Evolutionary conservation across 2,888 invertebrate species (phyloP).

Genomic region (Sinotaia quadrata): DNA sequence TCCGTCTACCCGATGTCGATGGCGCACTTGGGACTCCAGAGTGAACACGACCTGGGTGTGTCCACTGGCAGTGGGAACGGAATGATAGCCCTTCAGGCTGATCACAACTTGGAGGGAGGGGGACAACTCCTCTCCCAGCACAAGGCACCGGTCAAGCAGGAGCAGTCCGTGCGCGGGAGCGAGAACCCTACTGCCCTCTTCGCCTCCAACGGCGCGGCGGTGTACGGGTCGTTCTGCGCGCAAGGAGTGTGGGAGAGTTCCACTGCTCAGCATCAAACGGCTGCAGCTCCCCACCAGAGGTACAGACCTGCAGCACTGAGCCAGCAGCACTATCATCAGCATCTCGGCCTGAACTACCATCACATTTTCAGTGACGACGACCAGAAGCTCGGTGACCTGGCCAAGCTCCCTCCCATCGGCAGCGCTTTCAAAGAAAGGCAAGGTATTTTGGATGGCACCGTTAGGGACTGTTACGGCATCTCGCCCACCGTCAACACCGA

Average conservation of each 20-base stretch:
- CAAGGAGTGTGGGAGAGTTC: constrained; percentile 34
- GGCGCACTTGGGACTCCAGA: constrained; percentile 5
- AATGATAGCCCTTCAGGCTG: not conserved
- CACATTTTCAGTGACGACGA: constrained; percentile 8
- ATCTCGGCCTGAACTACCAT: constrained; percentile 21
- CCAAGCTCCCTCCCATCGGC: constrained; percentile 17
- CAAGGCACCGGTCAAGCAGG: constrained; percentile 19
- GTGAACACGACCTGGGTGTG: constrained; percentile 17
- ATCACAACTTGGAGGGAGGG: not conserved
- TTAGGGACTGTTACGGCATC: not conserved
- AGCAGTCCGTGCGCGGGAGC: not conserved
- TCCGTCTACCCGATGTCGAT: constrained; percentile 26
- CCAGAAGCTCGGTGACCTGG: not conserved
- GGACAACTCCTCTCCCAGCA: not conserved
- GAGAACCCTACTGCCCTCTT: constrained; percentile 7
- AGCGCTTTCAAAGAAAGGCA: constrained; percentile 16
- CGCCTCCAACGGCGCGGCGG: constrained; percentile 24
- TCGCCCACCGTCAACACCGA: not conserved
- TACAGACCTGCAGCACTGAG: not conserved
- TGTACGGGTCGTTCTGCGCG: constrained; percentile 36
- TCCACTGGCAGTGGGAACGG: constrained; percentile 8
- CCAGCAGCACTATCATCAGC: constrained; percentile 18
- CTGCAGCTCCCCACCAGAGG: constrained; percentile 12
- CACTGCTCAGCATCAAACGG: not conserved
- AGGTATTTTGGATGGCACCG: not conserved